Evolutionary conservation across 2,113 vertebrate genomes (phyloP), one percentile per base, ranked within the genome.

Genomic region (Thryonomys swinderianus): DNA sequence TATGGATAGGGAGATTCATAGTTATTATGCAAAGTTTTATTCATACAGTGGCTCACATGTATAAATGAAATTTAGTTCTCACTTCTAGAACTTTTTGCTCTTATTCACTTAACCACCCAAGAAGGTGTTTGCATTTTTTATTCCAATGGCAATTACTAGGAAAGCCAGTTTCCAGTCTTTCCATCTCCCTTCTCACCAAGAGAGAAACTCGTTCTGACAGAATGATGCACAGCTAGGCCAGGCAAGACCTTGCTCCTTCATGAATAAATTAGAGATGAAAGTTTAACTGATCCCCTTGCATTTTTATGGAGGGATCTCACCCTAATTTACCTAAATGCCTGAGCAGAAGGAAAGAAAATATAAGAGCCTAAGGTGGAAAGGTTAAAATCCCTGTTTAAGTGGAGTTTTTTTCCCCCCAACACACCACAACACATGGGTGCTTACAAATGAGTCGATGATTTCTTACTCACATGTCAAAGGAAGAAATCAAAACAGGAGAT

Each of bases 211-310:
- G 85, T 98, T 98, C 97, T 98, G 98, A 98, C 98, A 98, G 98
- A 94, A 98, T 98, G 98, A 98, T 98, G 97, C 98, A 98, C 98
- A 97, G 98, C 98, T 81, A 59, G 95, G 96, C 97, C 98, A 98
- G 98, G 79, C 97, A 96, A 97, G 98, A 98, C 98, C 98, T 98
- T 64, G 97, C 96, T 98, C 97, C 98, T 98, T 98, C 98, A 98
- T 98, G 98, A 98, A 98, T 98, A 98, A 98, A 98, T 98, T 98
- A 98, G 97, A 98, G 97, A 98, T 98, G 98, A 98, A 98, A 98
- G 98, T 98, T 98, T 98, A 98, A 98, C 98, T 96, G 97, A 98
- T 97, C 97, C 98, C 98, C 98, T 98, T 98, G 97, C 97, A 98
- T 98, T 98, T 98, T 98, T 98, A 98, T 98, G 97, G 98, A 98